Percentiles rank a stretch among this genome's conserved stretches.
These are phyloP conservation scores for Odontesthes bonariensis DNA, from an alignment of 2,113 vertebrate species.

Conservation along the genomic window DNA sequence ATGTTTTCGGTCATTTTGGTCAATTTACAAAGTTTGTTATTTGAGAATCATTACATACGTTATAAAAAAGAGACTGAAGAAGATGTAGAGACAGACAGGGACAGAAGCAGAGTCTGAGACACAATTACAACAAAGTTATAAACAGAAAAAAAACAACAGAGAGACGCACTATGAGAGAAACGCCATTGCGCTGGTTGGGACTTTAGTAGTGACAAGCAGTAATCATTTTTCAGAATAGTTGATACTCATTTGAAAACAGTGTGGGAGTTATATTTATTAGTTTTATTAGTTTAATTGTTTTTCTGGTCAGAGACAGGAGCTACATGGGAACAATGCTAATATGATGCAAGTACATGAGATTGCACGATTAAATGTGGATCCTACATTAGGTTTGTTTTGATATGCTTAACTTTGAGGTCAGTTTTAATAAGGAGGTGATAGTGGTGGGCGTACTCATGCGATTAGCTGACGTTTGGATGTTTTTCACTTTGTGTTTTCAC, in stretches of 20 bases:
- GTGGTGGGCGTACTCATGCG: background rate
- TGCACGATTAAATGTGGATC: background rate
- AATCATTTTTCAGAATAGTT: constrained; percentile 42
- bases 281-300: constrained; percentile 59
- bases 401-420: constrained; percentile 19
- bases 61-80: background rate
- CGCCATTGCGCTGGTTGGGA: constrained; percentile 12
- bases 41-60: background rate
- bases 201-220: constrained; percentile 28
- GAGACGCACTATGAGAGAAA: background rate
- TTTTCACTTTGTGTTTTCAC: constrained; percentile 4
- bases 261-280: too few species aligned
- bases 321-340: constrained; percentile 2
- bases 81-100: background rate
- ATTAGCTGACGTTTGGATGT: background rate
- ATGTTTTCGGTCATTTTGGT: background rate
- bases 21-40: background rate
- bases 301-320: constrained; percentile 20
- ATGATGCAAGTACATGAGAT: background rate
- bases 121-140: constrained; percentile 1
- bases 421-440: constrained; percentile 10
- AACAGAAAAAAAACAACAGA: constrained; percentile 3
- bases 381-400: constrained; percentile 16
- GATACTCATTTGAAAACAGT: constrained; percentile 51
- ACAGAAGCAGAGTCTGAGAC: background rate